A percentile compares a stretch with the other conserved stretches of the same genome.
Conservation (phyloP, 2,797 vertebrate species). For the Buphagus erythrorhynchus region DNA sequence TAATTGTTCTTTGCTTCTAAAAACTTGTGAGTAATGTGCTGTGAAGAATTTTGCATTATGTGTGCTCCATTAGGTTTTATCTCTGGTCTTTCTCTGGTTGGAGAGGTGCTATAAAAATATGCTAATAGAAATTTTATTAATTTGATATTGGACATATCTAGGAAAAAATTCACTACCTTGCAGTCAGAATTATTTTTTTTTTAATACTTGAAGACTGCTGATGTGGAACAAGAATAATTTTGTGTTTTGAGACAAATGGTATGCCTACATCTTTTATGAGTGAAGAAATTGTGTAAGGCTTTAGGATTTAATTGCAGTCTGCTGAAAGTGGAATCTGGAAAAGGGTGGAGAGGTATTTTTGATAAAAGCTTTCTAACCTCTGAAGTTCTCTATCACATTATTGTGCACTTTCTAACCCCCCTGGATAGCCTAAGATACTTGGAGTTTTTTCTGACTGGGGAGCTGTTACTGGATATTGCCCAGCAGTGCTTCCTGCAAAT, state of each 20-base stretch:
- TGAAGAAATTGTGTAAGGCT: neutral
- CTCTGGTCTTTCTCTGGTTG: neutral
- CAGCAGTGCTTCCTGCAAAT: neutral
- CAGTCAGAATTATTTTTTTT: neutral
- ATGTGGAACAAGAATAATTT: neutral
- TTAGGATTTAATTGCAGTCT: neutral
- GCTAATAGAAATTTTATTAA: neutral
- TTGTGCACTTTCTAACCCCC: neutral
- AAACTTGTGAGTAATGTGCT: neutral
- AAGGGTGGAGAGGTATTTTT: neutral
- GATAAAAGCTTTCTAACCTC: neutral
- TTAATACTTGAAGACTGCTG: neutral
- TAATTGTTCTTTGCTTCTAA: neutral
- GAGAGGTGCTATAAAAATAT: neutral
- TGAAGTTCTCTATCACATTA: neutral
- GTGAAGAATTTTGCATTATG: neutral
- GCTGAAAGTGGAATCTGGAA: neutral
- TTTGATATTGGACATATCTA: neutral
- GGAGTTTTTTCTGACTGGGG: neutral
- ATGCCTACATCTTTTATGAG: neutral
- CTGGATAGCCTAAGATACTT: fast-evolving
- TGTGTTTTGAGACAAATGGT: neutral
- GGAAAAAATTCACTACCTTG: neutral
- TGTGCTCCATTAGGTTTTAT: neutral
- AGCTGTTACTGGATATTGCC: neutral